phyloP scores from a whole-genome alignment of 2,888 invertebrate species.

The Cantharis rustica region DNA sequence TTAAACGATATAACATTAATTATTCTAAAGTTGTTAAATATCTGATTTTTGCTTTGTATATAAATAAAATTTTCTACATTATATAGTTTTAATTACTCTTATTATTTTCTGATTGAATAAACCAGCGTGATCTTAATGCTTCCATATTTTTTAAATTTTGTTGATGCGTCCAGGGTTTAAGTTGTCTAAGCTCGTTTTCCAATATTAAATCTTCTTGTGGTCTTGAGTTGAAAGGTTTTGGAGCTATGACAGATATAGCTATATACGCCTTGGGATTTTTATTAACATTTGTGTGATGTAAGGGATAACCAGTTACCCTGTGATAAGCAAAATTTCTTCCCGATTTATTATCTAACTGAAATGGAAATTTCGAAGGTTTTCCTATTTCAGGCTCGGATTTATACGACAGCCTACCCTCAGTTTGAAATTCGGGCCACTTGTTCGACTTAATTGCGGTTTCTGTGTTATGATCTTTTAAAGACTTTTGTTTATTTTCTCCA shows the following conservation, averaged over 20 bases:
- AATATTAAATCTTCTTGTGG: slow-evolving; percentile 40
- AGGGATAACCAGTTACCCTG: slow-evolving; percentile 52
- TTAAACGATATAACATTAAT: not conserved
- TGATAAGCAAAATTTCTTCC: slow-evolving; percentile 55
- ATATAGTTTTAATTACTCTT: not conserved
- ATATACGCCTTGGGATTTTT: slow-evolving; percentile 55
- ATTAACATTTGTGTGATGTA: slow-evolving; percentile 43
- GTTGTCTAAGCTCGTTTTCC: slow-evolving; percentile 51
- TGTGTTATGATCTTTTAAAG: slow-evolving; percentile 4
- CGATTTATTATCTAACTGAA: slow-evolving; percentile 35
- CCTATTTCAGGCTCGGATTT: slow-evolving; percentile 20
- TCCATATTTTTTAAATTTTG: slow-evolving; percentile 51
- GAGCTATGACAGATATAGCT: slow-evolving; percentile 55
- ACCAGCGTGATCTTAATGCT: slow-evolving; percentile 48
- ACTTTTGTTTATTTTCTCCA: slow-evolving; percentile 9
- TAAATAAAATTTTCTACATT: not conserved
- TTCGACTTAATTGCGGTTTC: slow-evolving; percentile 29
- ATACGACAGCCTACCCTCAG: slow-evolving; percentile 22
- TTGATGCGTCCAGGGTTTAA: slow-evolving; percentile 54
- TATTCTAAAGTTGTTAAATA: not conserved
- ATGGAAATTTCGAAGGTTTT: slow-evolving; percentile 34
- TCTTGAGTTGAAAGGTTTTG: slow-evolving; percentile 43
- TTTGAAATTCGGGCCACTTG: slow-evolving; percentile 27
- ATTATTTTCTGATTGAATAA: slow-evolving; percentile 40
- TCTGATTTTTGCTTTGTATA: not conserved